Base-by-base conservation (phyloP, 2,888 invertebrate species). In the Calephelis perditalis region DNA sequence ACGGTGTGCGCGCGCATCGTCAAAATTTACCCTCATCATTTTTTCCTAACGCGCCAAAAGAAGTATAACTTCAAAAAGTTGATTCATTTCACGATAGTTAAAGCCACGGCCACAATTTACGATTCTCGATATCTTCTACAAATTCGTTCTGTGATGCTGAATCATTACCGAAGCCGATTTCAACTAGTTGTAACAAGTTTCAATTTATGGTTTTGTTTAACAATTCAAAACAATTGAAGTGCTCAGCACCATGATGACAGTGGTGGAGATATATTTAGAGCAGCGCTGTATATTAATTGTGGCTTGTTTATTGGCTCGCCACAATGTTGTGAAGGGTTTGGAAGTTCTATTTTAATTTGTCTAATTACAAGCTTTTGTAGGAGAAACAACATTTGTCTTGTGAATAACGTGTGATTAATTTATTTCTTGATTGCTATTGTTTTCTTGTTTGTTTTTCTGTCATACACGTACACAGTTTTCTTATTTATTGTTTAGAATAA, bases 141-240 rank as follows among this genome's bases (percentile, higher is more conserved):
- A 49, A 52, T 52, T 52, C 35, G 35, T 58, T 56, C 45, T 60
- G 36, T 57, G 64, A 65, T 63, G 63, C 67, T 68, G 65, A 70
- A 63, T 69, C 67, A 68, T 66, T 63, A 56, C 56, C 57, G 63
- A 63, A 63, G 63, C 85, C 72, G 73, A 74, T 69, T 70, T 62
- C 59, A 81, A 74, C 86, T 73, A 74, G 87, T 71, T 77, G 61
- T 65, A 80, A 78, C 84, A 65, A 73, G 88, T 78, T 81, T 78
- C 78, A 86, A 85, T 86, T 82, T 76, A 81, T 74, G 74, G 74
- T 78, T 81, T 77, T 71, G 74, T 78, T 68, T 72, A 75, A 75
- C 79, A 78, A 82, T 84, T 81, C 82, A 78, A 81, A 81, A 81
- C 84, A 86, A 86, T 86, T 85, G 81, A 67, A 57, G 69, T 71